Conservation (phyloP, 2,888 invertebrate genomes). For the Limnephilus lunatus region DNA sequence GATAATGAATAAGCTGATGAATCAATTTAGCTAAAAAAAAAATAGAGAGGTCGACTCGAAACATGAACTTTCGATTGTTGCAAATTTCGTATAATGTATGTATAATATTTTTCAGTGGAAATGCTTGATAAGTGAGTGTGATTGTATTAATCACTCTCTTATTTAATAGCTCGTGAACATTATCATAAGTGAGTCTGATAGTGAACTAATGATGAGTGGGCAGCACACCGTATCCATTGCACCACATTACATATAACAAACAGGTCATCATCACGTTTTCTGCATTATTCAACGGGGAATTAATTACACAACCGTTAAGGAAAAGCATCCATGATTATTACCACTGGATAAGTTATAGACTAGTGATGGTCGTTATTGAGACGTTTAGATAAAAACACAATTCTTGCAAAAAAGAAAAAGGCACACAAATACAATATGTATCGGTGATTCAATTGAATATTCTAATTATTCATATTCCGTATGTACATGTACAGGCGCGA, state of each 20-base stretch:
- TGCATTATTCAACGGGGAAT: not conserved
- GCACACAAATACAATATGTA: too few species aligned
- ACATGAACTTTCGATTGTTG: too few species aligned
- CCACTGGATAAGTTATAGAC: not conserved
- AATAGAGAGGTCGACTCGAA: too few species aligned
- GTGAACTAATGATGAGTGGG: not conserved
- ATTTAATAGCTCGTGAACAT: not conserved
- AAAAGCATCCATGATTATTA: not conserved
- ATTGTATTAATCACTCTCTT: not conserved
- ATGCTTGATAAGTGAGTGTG: not conserved
- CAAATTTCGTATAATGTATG: too few species aligned
- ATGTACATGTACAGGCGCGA: too few species aligned
- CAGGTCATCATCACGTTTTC: too few species aligned
- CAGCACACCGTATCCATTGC: not conserved
- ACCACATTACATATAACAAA: not conserved
- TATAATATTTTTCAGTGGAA: not conserved
- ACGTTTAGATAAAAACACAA: not conserved
- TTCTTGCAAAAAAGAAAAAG: too few species aligned
- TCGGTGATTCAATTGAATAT: too few species aligned
- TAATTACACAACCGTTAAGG: not conserved
- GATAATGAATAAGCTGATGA: too few species aligned
- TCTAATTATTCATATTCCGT: too few species aligned
- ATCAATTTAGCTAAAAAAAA: too few species aligned
- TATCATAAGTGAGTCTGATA: not conserved
- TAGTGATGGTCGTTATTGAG: not conserved